These are phyloP conservation scores for Centropristis striata DNA, from an alignment of 2,113 vertebrate genomes.

Conservation along the genomic window DNA sequence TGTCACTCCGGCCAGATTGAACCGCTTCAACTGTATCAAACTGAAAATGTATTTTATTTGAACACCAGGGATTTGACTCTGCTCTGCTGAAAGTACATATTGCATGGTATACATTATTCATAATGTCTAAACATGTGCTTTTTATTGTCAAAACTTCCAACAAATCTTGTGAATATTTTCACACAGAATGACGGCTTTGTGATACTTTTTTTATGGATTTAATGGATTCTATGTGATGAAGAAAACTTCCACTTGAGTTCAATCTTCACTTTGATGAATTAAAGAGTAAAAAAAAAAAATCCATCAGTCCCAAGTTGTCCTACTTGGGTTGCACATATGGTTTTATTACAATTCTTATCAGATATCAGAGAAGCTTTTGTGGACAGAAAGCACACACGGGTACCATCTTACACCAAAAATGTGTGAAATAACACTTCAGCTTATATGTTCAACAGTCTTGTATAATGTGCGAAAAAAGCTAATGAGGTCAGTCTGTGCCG, in stretches of 20 bases:
- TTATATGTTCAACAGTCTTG: not conserved
- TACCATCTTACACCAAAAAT: too few relatives aligned
- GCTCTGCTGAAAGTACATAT: not conserved
- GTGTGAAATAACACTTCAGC: too few relatives aligned
- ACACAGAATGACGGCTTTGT: not conserved
- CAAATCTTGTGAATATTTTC: not conserved
- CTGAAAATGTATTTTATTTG: not conserved
- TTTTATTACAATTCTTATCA: too few relatives aligned
- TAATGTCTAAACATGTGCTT: not conserved
- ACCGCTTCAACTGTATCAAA: not conserved
- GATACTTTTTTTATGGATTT: not conserved
- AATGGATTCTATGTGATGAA: not conserved
- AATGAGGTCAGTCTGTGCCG: too few relatives aligned
- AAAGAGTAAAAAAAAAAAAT: too few relatives aligned
- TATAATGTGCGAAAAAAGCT: too few relatives aligned
- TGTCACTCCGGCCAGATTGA: not conserved
- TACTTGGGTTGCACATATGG: too few relatives aligned
- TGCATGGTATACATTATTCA: not conserved
- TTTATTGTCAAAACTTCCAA: not conserved
- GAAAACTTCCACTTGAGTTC: too few relatives aligned
- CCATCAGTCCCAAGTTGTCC: too few relatives aligned
- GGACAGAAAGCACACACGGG: too few relatives aligned
- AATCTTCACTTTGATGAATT: too few relatives aligned
- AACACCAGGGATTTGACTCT: not conserved
- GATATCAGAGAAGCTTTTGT: too few relatives aligned